Evolutionary conservation across 2,888 invertebrate genomes (phyloP), one percentile per base, ranked within the genome.

Genomic region (Phortica magna): DNA sequence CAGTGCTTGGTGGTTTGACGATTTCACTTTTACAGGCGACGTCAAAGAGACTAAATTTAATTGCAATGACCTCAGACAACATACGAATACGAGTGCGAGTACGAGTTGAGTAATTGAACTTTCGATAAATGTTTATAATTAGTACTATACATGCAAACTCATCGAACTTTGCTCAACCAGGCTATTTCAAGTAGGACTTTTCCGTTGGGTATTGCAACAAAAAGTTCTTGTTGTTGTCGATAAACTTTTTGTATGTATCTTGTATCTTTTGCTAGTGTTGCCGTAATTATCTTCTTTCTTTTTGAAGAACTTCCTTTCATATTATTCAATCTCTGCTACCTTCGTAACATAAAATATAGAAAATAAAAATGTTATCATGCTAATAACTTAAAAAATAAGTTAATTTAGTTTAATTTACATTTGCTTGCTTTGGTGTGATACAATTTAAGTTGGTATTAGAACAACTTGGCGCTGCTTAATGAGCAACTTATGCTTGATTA

Each of bases 41-140:
- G 41, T 65, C 41, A 65, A 12, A 19, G 41, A 39, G 65, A 17
- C 65, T 39, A 65, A 71, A 22, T 71, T 31, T 71, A 71, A 71
- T 71, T 55, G 55, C 70, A 71, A 70, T 71, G 70, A 71, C 70
- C 70, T 71, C 70, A 71, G 70, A 71, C 55, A 71, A 71, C 65
- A 65, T 12, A n/a, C 39, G 10, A n/a, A 12, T 65, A 39, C 19
- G 19, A 22, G 14, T 2, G 31, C 19, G 7, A 17, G 61, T 64
- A 9, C 12, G 39, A 14, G 7, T 39, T 7, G 53, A 55, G 53
- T 55, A 55, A 71, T 70, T 71, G 70, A 71, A 71, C 65, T 65
- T 65, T 65, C 65, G 41, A 65, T 65, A 39, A 65, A 65, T 39
- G 41, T 39, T 39, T 14, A 65, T 39, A 65, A 65, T 65, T 65